phyloP scores from a whole-genome alignment of 2,113 vertebrate genomes.

The Deroptyus accipitrinus region DNA sequence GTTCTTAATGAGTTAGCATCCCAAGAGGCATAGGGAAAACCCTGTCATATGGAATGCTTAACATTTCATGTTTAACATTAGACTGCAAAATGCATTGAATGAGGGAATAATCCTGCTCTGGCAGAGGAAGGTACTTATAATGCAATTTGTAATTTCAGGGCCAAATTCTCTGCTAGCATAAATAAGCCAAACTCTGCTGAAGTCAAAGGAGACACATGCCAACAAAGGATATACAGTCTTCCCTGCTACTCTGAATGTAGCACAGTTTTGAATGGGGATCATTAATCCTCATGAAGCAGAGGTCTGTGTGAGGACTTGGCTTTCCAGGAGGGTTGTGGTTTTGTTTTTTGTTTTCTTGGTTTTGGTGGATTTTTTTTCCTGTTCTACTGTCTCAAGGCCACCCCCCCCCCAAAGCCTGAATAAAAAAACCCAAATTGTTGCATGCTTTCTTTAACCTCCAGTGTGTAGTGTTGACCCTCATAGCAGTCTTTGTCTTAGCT shows the following conservation, averaged over 20 bases:
- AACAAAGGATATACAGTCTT: constrained; percentile 1
- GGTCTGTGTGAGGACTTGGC: neutral
- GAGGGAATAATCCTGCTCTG: constrained; percentile 34
- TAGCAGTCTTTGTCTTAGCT: neutral
- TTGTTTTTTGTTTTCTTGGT: neutral
- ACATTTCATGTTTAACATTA: neutral
- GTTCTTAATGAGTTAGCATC: constrained; percentile 13
- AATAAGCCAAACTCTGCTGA: constrained; percentile 8
- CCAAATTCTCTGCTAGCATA: constrained; percentile 23
- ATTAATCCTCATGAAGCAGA: neutral
- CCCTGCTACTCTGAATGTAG: neutral
- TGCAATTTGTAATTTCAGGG: constrained; percentile 1
- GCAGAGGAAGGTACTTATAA: neutral
- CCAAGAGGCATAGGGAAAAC: neutral
- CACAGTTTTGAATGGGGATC: neutral
- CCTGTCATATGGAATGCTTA: constrained; percentile 5
- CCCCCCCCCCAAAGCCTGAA: too few relatives aligned
- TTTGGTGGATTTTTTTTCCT: too few relatives aligned
- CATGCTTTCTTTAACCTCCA: neutral
- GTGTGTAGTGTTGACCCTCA: neutral
- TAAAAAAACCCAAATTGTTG: too few relatives aligned
- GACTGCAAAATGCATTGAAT: constrained; percentile 35
- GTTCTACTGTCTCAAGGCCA: too few relatives aligned
- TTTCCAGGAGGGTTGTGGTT: neutral
- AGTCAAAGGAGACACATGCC: constrained; percentile 31